Conservation (phyloP, 1,140 invertebrate species). For the Archivesica marissinica region DNA sequence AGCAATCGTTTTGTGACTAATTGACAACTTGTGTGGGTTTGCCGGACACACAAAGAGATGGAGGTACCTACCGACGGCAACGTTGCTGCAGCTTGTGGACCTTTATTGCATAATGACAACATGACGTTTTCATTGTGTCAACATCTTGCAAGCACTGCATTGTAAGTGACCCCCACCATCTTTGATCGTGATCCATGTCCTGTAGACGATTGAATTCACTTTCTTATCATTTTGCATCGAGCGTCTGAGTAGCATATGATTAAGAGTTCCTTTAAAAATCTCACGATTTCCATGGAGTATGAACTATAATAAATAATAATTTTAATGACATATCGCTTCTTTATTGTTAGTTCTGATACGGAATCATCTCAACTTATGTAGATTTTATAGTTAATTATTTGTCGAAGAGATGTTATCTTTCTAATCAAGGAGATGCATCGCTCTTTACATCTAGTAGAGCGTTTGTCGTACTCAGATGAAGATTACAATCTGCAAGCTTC, state of each 20-base stretch:
- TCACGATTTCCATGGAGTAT: conserved; percentile 25
- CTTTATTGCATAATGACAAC: conserved; percentile 33
- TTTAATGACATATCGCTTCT: conserved; percentile 57
- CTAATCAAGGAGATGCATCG: conserved; percentile 58
- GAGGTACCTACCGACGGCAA: neutral
- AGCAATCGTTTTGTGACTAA: no score
- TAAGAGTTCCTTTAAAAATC: conserved; percentile 28
- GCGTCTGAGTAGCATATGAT: conserved; percentile 21
- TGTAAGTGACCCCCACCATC: conserved; percentile 8
- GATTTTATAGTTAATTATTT: conserved; percentile 65
- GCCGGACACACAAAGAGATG: neutral
- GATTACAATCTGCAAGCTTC: conserved; percentile 55
- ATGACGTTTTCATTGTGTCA: conserved; percentile 14
- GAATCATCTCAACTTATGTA: conserved; percentile 62
- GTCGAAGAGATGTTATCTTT: conserved; percentile 49
- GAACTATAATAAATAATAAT: conserved; percentile 61
- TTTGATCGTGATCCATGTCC: conserved; percentile 49
- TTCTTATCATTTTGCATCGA: conserved; percentile 40
- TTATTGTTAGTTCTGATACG: conserved; percentile 38
- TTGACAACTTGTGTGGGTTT: neutral
- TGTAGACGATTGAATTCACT: conserved; percentile 29
- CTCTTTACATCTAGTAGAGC: conserved; percentile 24
- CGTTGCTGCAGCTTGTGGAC: neutral
- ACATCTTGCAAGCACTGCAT: conserved; percentile 22
- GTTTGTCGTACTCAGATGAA: conserved; percentile 47